Percentiles rank a stretch among this genome's conserved stretches.
These are phyloP conservation scores for Caprella mutica DNA, from an alignment of 2,888 invertebrate species.

Conservation along the genomic window DNA sequence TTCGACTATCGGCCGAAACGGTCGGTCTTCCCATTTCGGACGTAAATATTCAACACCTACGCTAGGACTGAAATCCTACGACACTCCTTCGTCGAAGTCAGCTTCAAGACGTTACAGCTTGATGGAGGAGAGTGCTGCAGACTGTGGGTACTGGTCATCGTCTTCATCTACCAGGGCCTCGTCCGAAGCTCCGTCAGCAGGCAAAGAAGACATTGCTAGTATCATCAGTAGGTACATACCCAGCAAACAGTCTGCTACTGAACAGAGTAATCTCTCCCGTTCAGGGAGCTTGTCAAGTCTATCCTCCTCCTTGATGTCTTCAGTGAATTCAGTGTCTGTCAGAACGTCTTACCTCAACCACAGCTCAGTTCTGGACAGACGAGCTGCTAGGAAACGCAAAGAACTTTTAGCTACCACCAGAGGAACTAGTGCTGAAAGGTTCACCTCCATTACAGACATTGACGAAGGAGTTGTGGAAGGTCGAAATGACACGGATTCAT, in stretches of 20 bases:
- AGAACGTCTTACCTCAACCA: not conserved
- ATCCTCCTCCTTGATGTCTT: constrained; percentile 2
- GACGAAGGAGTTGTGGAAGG: too few relatives aligned
- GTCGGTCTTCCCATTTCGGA: too few relatives aligned
- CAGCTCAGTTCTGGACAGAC: constrained; percentile 3
- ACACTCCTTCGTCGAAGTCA: too few relatives aligned
- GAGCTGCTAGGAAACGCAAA: not conserved
- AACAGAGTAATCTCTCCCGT: not conserved
- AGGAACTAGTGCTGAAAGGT: not conserved
- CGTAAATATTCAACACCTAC: too few relatives aligned
- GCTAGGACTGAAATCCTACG: too few relatives aligned
- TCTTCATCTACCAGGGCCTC: constrained; percentile 5
- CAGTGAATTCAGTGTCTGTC: constrained; percentile 1
- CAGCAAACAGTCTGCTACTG: not conserved
- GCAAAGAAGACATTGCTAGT: constrained; percentile 2
- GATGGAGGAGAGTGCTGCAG: not conserved
- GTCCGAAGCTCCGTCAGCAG: constrained; percentile 2
- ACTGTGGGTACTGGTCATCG: constrained; percentile 8
- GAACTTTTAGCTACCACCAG: constrained; percentile 6
- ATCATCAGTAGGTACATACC: constrained; percentile 5
- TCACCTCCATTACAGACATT: too few relatives aligned
- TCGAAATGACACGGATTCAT: too few relatives aligned
- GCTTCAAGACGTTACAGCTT: too few relatives aligned
- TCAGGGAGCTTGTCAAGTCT: constrained; percentile 6
- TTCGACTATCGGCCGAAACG: too few relatives aligned